phyloP scores from a whole-genome alignment of 92 coral and sea anemone species.

The Epizoanthus stellaris region DNA sequence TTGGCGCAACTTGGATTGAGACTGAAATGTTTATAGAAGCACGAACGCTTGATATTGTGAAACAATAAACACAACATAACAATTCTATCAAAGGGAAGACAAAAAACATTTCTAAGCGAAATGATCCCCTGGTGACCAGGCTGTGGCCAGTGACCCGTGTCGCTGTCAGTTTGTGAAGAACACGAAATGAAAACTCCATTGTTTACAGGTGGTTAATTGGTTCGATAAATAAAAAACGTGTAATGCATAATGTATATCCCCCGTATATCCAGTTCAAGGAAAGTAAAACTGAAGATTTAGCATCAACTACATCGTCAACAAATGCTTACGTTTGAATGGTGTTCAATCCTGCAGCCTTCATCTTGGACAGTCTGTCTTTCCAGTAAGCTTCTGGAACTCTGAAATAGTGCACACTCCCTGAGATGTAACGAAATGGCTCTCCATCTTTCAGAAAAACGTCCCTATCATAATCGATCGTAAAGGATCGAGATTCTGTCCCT shows the following conservation, averaged over 20 bases:
- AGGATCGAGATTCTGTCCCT: slow-evolving; percentile 57
- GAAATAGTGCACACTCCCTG: slow-evolving; percentile 87
- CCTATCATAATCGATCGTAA: slow-evolving; percentile 82
- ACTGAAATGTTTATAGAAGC: slow-evolving; percentile 1
- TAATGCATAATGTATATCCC: neutral
- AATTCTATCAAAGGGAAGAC: neutral
- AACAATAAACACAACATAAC: neutral
- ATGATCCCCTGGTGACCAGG: too few species aligned
- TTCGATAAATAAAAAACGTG: neutral
- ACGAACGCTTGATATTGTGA: neutral
- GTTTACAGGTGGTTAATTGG: slow-evolving; percentile 5
- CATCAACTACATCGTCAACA: neutral
- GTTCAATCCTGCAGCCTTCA: slow-evolving; percentile 83
- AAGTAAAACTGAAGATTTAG: neutral
- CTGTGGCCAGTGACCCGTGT: neutral
- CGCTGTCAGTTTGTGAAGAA: neutral
- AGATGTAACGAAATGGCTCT: slow-evolving; percentile 83
- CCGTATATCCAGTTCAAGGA: too few species aligned
- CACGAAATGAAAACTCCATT: neutral
- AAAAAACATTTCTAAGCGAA: neutral
- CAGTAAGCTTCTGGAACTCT: slow-evolving; percentile 80
- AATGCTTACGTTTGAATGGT: slow-evolving; percentile 81
- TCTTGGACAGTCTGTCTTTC: slow-evolving; percentile 79
- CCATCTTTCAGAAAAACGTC: slow-evolving; percentile 89
- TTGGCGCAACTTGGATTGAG: neutral